Evolutionary conservation across 2,113 vertebrate genomes (phyloP).

Genomic region (Semicossyphus pulcher): DNA sequence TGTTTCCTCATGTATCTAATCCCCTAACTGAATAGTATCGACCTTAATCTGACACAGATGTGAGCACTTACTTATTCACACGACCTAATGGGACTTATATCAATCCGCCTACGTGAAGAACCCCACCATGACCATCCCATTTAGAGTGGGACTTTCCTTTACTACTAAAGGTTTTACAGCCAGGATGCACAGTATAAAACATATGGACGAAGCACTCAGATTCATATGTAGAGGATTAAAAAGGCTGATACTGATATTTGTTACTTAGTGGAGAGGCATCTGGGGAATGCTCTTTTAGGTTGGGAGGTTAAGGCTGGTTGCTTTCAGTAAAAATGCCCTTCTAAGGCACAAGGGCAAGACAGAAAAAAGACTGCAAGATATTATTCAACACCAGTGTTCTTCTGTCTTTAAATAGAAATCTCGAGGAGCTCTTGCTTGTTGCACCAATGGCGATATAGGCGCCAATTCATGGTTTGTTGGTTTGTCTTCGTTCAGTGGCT

Average conservation of each 20-base stretch:
- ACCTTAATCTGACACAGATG: constrained; percentile 80
- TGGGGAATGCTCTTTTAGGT: neutral
- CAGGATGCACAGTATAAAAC: neutral
- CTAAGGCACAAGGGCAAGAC: too few relatives aligned
- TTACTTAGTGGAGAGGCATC: too few relatives aligned
- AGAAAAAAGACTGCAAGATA: too few relatives aligned
- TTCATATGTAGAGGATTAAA: neutral
- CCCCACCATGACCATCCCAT: constrained; percentile 2
- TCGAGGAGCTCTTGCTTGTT: too few relatives aligned
- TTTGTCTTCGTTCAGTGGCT: too few relatives aligned
- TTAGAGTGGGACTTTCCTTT: neutral
- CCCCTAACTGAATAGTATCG: constrained; percentile 11
- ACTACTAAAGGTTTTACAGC: neutral
- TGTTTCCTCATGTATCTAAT: constrained; percentile 14
- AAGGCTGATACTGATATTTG: too few relatives aligned
- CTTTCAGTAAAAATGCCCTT: neutral
- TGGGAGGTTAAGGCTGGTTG: neutral
- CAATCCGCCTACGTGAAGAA: constrained; percentile 23
- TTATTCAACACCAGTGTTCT: too few relatives aligned
- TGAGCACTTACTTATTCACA: constrained; percentile 75
- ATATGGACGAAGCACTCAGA: too few relatives aligned
- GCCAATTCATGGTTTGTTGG: too few relatives aligned
- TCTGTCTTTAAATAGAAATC: too few relatives aligned
- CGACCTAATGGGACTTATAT: constrained; percentile 68
- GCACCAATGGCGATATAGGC: too few relatives aligned